Conservation (phyloP, 2,797 vertebrate species). For the Natrix natrix region DNA sequence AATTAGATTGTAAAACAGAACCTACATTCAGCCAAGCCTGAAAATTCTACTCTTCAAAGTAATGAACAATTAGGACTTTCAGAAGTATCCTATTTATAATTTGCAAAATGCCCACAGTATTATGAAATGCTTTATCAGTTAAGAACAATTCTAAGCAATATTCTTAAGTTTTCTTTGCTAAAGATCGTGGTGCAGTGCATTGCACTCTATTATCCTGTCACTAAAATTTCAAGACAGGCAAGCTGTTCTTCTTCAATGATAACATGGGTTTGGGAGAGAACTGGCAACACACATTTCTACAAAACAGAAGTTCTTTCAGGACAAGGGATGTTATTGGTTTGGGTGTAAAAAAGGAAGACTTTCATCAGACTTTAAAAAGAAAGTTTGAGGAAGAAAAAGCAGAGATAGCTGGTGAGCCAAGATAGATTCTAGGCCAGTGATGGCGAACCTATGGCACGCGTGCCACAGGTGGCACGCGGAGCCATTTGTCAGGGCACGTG, state of each 20-base stretch:
- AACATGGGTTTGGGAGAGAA: background rate
- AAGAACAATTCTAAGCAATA: background rate
- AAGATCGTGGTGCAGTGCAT: background rate
- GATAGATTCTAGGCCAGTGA: background rate
- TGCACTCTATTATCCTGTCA: background rate
- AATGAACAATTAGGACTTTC: background rate
- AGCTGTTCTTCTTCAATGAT: background rate
- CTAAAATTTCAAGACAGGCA: background rate
- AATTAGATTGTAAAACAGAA: background rate
- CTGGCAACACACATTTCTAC: background rate
- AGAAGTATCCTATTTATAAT: background rate
- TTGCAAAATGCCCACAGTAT: background rate
- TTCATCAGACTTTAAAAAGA: background rate
- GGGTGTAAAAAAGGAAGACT: background rate
- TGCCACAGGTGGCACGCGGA: too few species aligned
- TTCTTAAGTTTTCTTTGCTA: background rate
- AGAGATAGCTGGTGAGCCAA: background rate
- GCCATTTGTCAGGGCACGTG: too few species aligned
- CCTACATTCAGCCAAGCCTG: background rate
- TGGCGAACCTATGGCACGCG: too few species aligned
- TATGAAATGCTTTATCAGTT: background rate
- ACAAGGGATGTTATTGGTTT: background rate
- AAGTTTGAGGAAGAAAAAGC: background rate
- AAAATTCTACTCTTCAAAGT: background rate
- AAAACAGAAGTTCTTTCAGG: background rate